Percentiles rank a stretch among this genome's conserved stretches.
phyloP scores from a whole-genome alignment of 2,888 invertebrate genomes.

The Drosophila flavopinicola region DNA sequence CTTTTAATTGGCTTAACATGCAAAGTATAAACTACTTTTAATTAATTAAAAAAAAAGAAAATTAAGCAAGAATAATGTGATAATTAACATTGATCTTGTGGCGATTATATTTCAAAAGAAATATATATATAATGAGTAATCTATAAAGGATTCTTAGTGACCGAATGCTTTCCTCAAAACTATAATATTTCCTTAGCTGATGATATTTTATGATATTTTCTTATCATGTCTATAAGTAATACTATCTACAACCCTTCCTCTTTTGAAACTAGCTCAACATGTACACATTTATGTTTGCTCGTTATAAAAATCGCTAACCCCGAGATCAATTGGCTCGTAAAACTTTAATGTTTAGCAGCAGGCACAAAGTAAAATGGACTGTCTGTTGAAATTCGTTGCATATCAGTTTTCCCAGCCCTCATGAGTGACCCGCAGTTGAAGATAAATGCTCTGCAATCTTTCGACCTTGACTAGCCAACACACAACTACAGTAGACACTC shows the following conservation, averaged over 20 bases:
- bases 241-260: background rate
- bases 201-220: no score
- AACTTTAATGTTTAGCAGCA: constrained; percentile 14
- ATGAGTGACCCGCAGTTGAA: constrained; percentile 32
- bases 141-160: no score
- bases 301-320: background rate
- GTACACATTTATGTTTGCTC: background rate
- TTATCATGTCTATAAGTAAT: background rate
- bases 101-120: no score
- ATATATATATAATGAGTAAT: no score
- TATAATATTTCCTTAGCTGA: no score
- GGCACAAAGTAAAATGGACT: constrained; percentile 1
- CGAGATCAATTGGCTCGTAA: constrained; percentile 23
- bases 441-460: constrained; percentile 32
- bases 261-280: background rate
- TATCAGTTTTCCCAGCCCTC: constrained; percentile 27
- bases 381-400: constrained; percentile 2
- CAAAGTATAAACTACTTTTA: no score
- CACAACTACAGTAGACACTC: constrained; percentile 32
- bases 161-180: background rate
- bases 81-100: no score
- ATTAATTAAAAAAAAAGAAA: no score
- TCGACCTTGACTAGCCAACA: constrained; percentile 31
- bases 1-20: no score
- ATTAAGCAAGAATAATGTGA: no score